Evolutionary conservation across 2,113 vertebrate genomes (phyloP).

Genomic region (Daubentonia madagascariensis): DNA sequence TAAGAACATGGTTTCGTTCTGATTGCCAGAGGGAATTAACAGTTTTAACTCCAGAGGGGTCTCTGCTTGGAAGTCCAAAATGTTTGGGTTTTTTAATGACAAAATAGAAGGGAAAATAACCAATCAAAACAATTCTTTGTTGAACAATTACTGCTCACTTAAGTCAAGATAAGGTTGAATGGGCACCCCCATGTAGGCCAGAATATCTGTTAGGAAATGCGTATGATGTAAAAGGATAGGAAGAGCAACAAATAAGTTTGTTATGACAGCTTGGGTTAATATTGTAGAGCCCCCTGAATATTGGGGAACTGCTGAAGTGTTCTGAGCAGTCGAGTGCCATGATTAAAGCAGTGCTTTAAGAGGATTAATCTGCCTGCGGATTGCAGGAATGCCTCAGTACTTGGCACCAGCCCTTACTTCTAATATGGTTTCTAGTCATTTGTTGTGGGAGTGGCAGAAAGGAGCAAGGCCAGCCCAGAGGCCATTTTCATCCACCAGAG

Average conservation of each 20-base stretch:
- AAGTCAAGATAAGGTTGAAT: conserved; percentile 30
- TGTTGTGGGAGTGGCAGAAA: conserved; percentile 49
- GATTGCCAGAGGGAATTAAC: conserved; percentile 14
- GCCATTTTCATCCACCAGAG: conserved; percentile 17
- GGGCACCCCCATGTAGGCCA: not conserved
- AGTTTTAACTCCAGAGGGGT: conserved; percentile 22
- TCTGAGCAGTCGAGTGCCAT: not conserved
- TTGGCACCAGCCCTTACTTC: not conserved
- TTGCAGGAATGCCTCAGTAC: not conserved
- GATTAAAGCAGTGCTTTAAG: not conserved
- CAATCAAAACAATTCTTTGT: not conserved
- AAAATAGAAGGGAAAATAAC: conserved; percentile 31
- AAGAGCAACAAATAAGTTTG: not conserved
- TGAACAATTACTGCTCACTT: conserved; percentile 13
- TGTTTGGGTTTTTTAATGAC: conserved; percentile 34
- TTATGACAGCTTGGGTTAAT: not conserved
- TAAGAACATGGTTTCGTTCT: conserved; percentile 49
- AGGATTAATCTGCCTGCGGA: not conserved
- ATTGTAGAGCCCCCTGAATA: not conserved
- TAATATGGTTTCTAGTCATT: conserved; percentile 39
- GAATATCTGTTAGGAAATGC: conserved; percentile 29
- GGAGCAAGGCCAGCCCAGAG: conserved; percentile 40
- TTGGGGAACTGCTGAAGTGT: conserved; percentile 1
- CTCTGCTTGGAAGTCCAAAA: conserved; percentile 9
- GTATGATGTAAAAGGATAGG: not conserved